Evolutionary conservation across 2,113 vertebrate genomes (phyloP), one percentile per base, ranked within the genome.

Genomic region (Scomber japonicus): DNA sequence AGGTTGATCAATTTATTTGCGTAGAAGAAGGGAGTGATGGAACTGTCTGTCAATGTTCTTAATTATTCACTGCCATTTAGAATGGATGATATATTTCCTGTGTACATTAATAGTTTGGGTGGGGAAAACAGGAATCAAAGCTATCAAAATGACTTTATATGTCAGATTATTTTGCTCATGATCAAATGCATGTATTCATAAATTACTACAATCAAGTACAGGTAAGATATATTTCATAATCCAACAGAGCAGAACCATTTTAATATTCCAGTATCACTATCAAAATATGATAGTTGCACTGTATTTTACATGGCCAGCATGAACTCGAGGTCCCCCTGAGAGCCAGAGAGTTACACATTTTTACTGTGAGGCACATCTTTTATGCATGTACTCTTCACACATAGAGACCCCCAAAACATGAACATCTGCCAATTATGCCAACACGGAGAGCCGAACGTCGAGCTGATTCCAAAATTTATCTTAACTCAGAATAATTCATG

Each of bases 381-480:
- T 86, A 94, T 94, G 88, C 85, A 93, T 91, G 89, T 68, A 68
- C 80, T 82, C 79, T 85, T 87, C 75, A 91, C 91, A 90, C 80
- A 79, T 51, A 55, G 69, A 70, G 78, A 88, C 63, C 82, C 79
- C 82, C 80, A 68, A 91, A 91, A 92, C 71, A 85, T 81, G 82
- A 90, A 85, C 88, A 88, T 90, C 90, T 90, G 92, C 90, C 92
- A 93, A 92, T 92, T 93, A 92, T 87, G 56, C 72, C 82, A 77
- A 89, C 80, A 83, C 46, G 55, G 62, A 83, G 80, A 80, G 83
- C 80, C 50, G 80, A 89, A 76, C 48, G 35, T 87, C 15, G 31
- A 75, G 76, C 69, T 55, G 75, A 80, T 75, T 90, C 81, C 77
- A 84, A 92, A 92, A 85, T 54, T 71, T 24, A 72, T 83, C 84